Evolutionary conservation across 2,888 invertebrate genomes (phyloP).

Genomic region (Autographa pulchrina): DNA sequence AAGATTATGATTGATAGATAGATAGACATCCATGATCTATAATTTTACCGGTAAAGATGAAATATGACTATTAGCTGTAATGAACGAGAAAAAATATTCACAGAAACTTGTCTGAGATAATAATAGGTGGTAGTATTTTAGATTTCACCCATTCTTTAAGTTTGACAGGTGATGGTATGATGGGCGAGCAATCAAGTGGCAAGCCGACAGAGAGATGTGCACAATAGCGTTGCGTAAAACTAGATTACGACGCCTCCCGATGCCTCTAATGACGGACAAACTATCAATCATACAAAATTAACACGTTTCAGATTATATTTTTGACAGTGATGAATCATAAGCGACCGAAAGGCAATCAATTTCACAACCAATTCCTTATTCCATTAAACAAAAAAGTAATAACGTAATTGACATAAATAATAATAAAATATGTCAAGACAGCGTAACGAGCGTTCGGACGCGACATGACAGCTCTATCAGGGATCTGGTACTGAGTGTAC

Average conservation of each 20-base stretch:
- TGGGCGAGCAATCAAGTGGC: conserved; percentile 71
- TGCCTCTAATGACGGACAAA: conserved; percentile 81
- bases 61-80: conserved; percentile 51
- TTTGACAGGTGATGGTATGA: conserved; percentile 73
- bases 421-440: conserved; percentile 89
- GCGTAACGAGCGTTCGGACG: conserved; percentile 87
- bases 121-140: conserved; percentile 57
- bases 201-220: conserved; percentile 61
- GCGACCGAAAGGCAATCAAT: conserved; percentile 88
- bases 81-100: conserved; percentile 45
- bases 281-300: conserved; percentile 89
- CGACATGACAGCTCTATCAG: conserved; percentile 89
- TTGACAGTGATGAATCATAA: conserved; percentile 89
- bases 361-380: conserved; percentile 88
- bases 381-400: conserved; percentile 89
- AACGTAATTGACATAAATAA: conserved; percentile 90
- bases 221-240: conserved; percentile 86
- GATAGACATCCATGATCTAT: conserved; percentile 26
- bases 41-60: conserved; percentile 48
- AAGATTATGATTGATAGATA: conserved; percentile 47
- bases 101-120: conserved; percentile 43
- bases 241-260: conserved; percentile 79
- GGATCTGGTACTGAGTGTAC: conserved; percentile 83
- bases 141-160: conserved; percentile 68
- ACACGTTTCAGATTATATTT: conserved; percentile 87